Evolutionary conservation across 1,140 invertebrate genomes (phyloP).

Genomic region (Bombus huntii): DNA sequence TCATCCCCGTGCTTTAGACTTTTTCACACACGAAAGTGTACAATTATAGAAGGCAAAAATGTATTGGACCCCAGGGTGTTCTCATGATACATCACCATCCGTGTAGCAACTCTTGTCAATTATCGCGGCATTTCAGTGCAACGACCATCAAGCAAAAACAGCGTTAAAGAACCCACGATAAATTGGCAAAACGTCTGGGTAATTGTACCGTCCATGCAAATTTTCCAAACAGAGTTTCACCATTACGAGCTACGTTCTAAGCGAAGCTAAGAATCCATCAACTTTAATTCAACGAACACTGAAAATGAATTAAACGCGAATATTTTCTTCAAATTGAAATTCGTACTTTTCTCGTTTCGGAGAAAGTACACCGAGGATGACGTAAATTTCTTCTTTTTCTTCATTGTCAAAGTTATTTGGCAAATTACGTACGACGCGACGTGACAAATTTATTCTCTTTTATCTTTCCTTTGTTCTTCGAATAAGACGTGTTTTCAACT

Average conservation of each 20-base stretch:
- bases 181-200: not conserved
- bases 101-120: slow-evolving; percentile 3
- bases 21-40: not conserved
- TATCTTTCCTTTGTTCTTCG: not conserved
- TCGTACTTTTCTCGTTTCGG: not conserved
- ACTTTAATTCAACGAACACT: not conserved
- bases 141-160: not conserved
- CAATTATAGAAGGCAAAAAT: slow-evolving; percentile 6
- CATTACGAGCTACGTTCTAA: not conserved
- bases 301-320: not conserved
- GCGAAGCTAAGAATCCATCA: not conserved
- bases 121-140: not conserved
- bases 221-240: not conserved
- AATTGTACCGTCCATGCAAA: not conserved
- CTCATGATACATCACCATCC: slow-evolving; percentile 18
- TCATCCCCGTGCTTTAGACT: not conserved
- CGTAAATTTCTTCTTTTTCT: not conserved
- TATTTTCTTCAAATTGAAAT: not conserved
- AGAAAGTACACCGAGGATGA: not conserved
- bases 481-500: not conserved
- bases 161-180: not conserved
- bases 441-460: not conserved
- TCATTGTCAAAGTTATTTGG: not conserved
- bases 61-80: not conserved
- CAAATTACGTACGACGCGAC: not conserved